phyloP scores from a whole-genome alignment of 37 sponge, comb jelly and placozoan genomes.

The Geodia barretti region DNA sequence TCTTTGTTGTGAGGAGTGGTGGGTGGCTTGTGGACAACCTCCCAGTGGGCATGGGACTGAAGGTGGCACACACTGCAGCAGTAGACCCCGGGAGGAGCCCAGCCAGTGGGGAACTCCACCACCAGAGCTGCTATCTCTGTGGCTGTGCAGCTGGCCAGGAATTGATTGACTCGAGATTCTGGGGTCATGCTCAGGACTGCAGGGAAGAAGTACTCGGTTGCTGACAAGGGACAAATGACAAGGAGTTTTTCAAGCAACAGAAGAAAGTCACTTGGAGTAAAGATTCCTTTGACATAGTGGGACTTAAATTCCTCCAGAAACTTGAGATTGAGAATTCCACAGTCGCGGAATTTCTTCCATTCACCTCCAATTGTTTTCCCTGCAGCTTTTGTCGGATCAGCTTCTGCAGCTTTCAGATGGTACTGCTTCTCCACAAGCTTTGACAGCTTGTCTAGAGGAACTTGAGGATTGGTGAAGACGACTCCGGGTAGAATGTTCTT shows the following conservation, averaged over 20 bases:
- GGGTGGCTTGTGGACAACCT: no score
- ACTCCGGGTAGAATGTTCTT: neutral
- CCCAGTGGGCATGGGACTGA: no score
- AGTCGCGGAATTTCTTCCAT: constrained; percentile 1
- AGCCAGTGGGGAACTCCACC: no score
- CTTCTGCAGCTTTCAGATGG: neutral
- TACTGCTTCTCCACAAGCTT: neutral
- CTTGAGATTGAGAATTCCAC: neutral
- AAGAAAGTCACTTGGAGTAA: neutral
- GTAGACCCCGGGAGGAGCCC: no score
- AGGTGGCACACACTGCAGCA: no score
- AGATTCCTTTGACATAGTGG: neutral
- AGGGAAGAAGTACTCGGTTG: neutral
- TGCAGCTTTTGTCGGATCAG: no score
- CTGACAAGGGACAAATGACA: neutral
- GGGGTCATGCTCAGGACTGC: neutral
- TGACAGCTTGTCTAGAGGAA: neutral
- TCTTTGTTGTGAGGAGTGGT: no score
- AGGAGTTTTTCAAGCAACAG: neutral
- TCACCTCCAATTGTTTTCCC: neutral
- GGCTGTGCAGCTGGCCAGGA: no score
- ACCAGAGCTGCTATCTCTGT: no score
- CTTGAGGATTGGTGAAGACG: neutral
- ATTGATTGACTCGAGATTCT: no score
- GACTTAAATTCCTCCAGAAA: neutral